Base-by-base conservation (phyloP, 2,113 vertebrate species). In the Phalacrocorax pelagicus region DNA sequence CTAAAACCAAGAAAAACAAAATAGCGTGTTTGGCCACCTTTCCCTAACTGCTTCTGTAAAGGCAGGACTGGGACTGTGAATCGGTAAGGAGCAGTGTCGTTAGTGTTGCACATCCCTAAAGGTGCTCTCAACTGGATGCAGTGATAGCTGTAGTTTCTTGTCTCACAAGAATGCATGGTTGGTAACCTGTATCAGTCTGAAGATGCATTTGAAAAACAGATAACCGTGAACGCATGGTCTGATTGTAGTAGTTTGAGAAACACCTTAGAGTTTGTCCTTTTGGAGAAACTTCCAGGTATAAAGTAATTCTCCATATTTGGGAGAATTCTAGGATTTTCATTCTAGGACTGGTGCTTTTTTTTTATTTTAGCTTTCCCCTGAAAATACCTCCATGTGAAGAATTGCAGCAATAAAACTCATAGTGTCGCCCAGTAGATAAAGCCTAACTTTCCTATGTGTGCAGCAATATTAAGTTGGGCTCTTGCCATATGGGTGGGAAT, bases 141-240 rank as follows among this genome's bases (percentile, higher is more conserved):
- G 15, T 1, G 5, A 4, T 67, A 36, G 34, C 10, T 87, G 47
- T 62, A 32, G 29, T 63, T 82, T 62, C 3, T 36, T 1, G 70
- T 84, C 29, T 80, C 17, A 22, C 1, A 5, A 5, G n/a, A 88
- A 30, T 69, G 11, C 1, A 0, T n/a, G 6, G 15, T 34, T 0
- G 2, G 9, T 57, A 38, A 51, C 18, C 14, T 90, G 6, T 59
- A 5, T 55, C 30, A 12, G 12, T n/a, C 36, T 79, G 38, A 75
- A 52, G 47, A 19, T 15, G 27, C 6, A 3, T 90, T 85, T 74
- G 32, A 17, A 8, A 58, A 65, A 26, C 21, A 71, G 36, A 2
- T 52, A 54, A 15, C 9, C 46, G 2, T 67, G 36, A 57, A 26
- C 2, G 12, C 13, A 38, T 15, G 57, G 15, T 12, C 7, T 47